Evolutionary conservation across 2,113 vertebrate genomes (phyloP), one percentile per base, ranked within the genome.

Genomic region (Pontoporia blainvillei): DNA sequence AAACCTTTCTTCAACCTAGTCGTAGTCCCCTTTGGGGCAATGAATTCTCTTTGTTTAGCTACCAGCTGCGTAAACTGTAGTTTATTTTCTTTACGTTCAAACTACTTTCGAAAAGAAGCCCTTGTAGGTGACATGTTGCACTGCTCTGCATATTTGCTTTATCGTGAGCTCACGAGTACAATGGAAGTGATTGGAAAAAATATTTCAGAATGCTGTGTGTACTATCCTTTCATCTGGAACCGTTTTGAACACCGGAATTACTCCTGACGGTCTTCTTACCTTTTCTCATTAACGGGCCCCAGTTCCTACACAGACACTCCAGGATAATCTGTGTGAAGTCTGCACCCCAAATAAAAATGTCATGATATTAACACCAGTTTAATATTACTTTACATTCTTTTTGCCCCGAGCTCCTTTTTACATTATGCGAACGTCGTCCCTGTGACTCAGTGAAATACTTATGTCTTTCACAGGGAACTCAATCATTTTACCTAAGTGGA

Each of bases 31-130:
- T 87, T 87, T 94, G 69, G 96, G 73, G 49, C 91, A 96, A 67
- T 95, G 72, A 95, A 96, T 96, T 95, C 94, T 84, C 41, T 96
- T 96, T 96, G 91, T 90, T 91, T 95, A 95, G 44, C 69, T 93
- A 81, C 86, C 83, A 90, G 52, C 84, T 97, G 73, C 93, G 44
- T 93, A 93, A 93, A 93, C 17, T 72, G 72, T 31, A 96, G 54
- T 88, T 97, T 94, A 31, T 91, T 97, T 96, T 95, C 88, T 96
- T 96, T 95, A 87, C 86, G 69, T 85, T 95, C 62, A 93, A 67
- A 82, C 59, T 46, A 20, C 61, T 54, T 91, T 27, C 67, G 87
- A 84, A 91, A 96, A 96, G 62, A 97, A 96, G n/a, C 62, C 73
- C 69, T 82, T 44, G 88, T 90, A 95, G 64, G 72, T 89, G 44